Base-by-base conservation (phyloP, 2,888 invertebrate species). In the Ophion ventricosus region DNA sequence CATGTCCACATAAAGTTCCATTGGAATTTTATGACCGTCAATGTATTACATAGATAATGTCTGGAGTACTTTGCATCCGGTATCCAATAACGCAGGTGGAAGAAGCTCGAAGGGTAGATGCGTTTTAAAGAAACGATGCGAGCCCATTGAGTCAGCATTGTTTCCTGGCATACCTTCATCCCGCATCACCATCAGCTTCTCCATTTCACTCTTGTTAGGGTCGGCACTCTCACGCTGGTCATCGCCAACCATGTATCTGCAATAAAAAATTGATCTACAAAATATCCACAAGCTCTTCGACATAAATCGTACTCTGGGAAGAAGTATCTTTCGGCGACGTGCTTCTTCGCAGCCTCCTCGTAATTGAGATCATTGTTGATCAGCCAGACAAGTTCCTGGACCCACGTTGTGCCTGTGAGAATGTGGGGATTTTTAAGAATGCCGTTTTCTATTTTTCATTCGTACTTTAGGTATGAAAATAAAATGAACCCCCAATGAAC, bases 371-470 rank as follows among this genome's bases (percentile, higher is more conserved):
- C 94, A 90, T 97, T 97, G 2, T 95, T 95, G 56, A 97, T 93
- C 93, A 97, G 93, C 97, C 97, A 97, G 8, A 96, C 95, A 89
- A 97, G 93, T 92, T 97, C 97, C 91, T 97, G 97, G 0, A 96
- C 96, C 96, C 96, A 96, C 7, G 97, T 97, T 11, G 96, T 96
- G 20, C 96, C 96, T 96, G 88, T 3, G 11, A 25, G 17, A 72
- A 57, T 7, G 8, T 35, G 35, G n/a, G n/a, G n/a, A n/a, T n/a
- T n/a, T n/a, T n/a, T n/a, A 29, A 5, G 29, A 5, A 29, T 4
- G 5, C 29, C 29, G 3, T 29, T 29, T 29, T 29, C 7, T 3
- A 29, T 5, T 29, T 5, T 29, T 2, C 29, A 29, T 29, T 29
- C 29, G 29, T 2, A 29, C 29, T 5, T 29, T 5, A 35, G 35